A percentile compares a stretch with the other conserved stretches of the same genome.
Conservation (phyloP, 2,797 vertebrate species). For the Crax fasciolata region DNA sequence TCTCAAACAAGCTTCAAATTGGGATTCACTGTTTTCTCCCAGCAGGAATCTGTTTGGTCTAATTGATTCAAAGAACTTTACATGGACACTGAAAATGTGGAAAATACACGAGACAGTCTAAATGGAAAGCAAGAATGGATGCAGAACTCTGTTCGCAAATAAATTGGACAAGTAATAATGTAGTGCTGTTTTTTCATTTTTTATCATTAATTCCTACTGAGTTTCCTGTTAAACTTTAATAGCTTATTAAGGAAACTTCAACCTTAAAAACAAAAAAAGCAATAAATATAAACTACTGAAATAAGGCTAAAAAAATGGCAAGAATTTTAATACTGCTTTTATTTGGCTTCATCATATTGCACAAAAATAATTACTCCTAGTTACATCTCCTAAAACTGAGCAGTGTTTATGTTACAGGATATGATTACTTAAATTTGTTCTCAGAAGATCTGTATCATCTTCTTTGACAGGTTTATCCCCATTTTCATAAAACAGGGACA, state of each 20-base stretch:
- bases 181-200: background rate
- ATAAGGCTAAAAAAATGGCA: background rate
- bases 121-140: background rate
- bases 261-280: background rate
- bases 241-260: background rate
- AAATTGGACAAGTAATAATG: background rate
- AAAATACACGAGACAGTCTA: background rate
- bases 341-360: background rate
- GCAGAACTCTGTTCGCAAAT: background rate
- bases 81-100: background rate
- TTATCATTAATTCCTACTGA: background rate
- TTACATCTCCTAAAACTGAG: background rate
- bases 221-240: background rate
- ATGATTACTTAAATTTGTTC: background rate
- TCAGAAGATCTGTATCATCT: background rate
- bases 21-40: background rate
- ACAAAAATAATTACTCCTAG: background rate
- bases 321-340: background rate
- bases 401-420: background rate
- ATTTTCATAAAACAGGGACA: background rate
- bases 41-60: background rate
- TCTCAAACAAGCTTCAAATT: background rate
- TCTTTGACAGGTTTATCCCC: background rate
- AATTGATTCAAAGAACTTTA: constrained; percentile 18
- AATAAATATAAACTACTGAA: background rate